A percentile compares a stretch with the other conserved stretches of the same genome.
These are phyloP conservation scores for Desmophyllum pertusum DNA, from an alignment of 92 coral and sea anemone species.

Conservation along the genomic window DNA sequence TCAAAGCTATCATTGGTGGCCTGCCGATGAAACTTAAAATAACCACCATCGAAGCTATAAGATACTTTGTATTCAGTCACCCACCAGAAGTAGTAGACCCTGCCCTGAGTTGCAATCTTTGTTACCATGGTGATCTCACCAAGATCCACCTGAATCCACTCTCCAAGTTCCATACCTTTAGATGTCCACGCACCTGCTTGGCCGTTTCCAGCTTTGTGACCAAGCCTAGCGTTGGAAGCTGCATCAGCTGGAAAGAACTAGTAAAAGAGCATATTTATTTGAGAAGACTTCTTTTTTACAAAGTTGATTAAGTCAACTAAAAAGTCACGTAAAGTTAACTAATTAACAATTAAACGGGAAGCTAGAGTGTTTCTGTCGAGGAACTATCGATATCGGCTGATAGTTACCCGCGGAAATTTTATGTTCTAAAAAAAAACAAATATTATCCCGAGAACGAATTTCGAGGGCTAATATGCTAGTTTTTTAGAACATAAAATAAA, in stretches of 20 bases:
- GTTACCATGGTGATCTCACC: neutral
- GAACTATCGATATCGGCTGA: too few relatives aligned
- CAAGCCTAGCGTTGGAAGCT: neutral
- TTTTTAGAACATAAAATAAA: too few relatives aligned
- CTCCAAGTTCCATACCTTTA: neutral
- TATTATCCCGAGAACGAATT: too few relatives aligned
- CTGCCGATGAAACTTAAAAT: neutral
- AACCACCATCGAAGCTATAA: neutral
- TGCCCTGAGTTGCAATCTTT: neutral
- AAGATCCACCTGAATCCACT: neutral
- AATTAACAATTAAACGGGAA: neutral
- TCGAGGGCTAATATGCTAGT: too few relatives aligned
- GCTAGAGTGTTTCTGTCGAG: too few relatives aligned
- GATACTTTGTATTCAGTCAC: neutral
- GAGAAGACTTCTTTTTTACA: too few relatives aligned
- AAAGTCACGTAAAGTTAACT: neutral
- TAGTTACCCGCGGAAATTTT: too few relatives aligned
- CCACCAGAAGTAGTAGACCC: neutral
- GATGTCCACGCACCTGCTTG: neutral
- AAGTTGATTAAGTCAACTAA: neutral
- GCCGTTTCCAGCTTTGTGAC: neutral
- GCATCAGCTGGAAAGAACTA: neutral
- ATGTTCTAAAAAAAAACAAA: too few relatives aligned
- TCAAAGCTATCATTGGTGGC: neutral
- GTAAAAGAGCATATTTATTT: too few relatives aligned